Conservation (phyloP, 1,140 invertebrate species). For the Brachionus koreanus region DNA sequence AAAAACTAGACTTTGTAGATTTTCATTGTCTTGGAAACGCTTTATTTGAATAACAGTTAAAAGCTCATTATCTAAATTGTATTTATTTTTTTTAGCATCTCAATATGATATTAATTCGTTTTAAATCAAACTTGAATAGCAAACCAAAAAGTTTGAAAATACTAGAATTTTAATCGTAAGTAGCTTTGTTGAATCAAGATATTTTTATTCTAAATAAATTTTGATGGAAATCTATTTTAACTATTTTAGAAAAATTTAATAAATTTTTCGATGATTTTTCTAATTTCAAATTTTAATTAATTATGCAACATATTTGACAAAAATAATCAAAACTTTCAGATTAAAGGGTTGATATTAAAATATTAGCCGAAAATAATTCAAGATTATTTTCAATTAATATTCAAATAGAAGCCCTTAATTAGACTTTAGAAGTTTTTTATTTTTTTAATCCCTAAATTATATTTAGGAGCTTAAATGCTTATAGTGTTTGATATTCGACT, state of each 20-base stretch:
- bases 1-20: background rate
- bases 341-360: background rate
- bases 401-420: background rate
- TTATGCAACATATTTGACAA: background rate
- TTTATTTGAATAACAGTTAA: background rate
- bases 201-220: background rate
- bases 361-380: background rate
- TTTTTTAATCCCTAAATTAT: background rate
- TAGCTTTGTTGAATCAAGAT: background rate
- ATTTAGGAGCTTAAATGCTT: background rate
- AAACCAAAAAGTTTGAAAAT: background rate
- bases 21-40: background rate
- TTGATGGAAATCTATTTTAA: background rate
- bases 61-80: background rate
- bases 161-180: background rate
- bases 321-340: background rate
- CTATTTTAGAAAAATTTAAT: background rate
- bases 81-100: background rate
- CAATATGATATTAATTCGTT: background rate
- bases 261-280: background rate
- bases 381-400: background rate
- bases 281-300: background rate
- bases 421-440: background rate
- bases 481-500: background rate
- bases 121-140: background rate